Conservation (phyloP, 2,888 invertebrate species). For the Leucozona laternaria region DNA sequence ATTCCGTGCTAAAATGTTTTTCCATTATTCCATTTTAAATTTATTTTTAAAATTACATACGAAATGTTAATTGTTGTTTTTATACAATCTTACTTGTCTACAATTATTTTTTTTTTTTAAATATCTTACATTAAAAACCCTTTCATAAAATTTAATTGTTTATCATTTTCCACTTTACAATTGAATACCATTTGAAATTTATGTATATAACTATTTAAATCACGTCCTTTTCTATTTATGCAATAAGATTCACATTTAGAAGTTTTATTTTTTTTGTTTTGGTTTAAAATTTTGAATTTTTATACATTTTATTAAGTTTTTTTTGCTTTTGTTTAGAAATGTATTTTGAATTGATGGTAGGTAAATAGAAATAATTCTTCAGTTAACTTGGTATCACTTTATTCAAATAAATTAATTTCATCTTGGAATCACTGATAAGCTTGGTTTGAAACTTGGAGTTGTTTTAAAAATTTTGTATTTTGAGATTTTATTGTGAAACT, state of each 20-base stretch:
- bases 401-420: neutral
- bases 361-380: neutral
- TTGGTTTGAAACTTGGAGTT: neutral
- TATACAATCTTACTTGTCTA: conserved; percentile 69
- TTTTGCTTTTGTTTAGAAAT: too few relatives aligned
- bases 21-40: conserved; percentile 36
- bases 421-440: neutral
- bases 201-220: conserved; percentile 24
- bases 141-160: conserved; percentile 28
- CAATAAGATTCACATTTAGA: conserved; percentile 63
- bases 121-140: conserved; percentile 64
- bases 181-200: conserved; percentile 55
- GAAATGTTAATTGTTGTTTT: conserved; percentile 61
- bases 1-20: conserved; percentile 64
- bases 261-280: conserved; percentile 33
- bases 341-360: too few relatives aligned
- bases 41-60: conserved; percentile 68
- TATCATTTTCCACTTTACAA: conserved; percentile 34
- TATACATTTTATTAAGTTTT: conserved; percentile 51
- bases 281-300: conserved; percentile 48
- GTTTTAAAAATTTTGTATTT: neutral
- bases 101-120: neutral
- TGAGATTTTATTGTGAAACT: neutral
- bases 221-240: conserved; percentile 26
- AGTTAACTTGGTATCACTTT: neutral